Conservation (phyloP, 2,113 vertebrate species). For the Sphyrna mokarran region DNA sequence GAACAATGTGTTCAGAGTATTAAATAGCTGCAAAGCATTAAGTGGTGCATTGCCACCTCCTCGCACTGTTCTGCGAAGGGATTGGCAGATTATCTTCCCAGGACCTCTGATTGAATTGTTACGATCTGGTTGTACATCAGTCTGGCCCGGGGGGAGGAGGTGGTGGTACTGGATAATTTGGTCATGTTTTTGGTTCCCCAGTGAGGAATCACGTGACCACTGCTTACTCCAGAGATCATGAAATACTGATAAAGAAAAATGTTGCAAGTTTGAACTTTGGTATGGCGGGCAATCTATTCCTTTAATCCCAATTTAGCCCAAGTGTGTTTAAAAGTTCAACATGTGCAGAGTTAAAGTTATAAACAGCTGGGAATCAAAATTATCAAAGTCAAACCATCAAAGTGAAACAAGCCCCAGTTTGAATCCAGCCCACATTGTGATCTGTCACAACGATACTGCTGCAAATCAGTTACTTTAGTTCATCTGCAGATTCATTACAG, state of each 20-base stretch:
- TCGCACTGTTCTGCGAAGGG: neutral
- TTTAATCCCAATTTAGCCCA: neutral
- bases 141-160: no score
- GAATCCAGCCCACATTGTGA: neutral
- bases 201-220: neutral
- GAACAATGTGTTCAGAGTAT: neutral
- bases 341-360: neutral
- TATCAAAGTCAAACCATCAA: neutral
- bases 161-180: no score
- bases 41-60: neutral
- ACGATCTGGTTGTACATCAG: neutral
- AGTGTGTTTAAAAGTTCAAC: neutral
- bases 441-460: neutral
- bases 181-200: no score
- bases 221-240: neutral
- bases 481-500: constrained; percentile 1
- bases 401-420: neutral
- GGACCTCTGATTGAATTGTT: neutral
- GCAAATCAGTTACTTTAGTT: neutral
- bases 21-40: neutral
- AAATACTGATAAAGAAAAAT: neutral
- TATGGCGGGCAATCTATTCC: neutral
- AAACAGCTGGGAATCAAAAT: neutral
- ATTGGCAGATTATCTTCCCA: neutral
- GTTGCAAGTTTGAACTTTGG: neutral